These are phyloP conservation scores for Ectropis crepuscularia DNA, from an alignment of 2,888 invertebrate genomes.

Conservation along the genomic window DNA sequence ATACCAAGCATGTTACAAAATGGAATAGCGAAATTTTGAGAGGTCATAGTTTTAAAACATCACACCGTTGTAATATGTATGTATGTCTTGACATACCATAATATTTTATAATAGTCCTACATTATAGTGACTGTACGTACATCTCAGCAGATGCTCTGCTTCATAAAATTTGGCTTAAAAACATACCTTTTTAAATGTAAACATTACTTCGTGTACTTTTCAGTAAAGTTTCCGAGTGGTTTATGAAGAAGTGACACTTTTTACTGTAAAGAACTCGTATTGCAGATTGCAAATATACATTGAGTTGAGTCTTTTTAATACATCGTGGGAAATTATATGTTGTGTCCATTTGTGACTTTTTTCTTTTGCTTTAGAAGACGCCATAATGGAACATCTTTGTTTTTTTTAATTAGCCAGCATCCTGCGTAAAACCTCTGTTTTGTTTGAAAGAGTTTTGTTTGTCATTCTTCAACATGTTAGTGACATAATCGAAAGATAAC, in stretches of 20 bases:
- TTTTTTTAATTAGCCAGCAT: not conserved
- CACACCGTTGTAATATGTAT: no score
- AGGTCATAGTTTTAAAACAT: no score
- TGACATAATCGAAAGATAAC: no score
- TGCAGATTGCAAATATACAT: not conserved
- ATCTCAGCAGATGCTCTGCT: no score
- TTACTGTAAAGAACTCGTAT: not conserved
- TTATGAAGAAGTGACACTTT: not conserved
- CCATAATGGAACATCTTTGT: conserved; percentile 6
- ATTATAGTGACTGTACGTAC: no score
- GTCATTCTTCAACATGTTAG: not conserved
- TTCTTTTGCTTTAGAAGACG: conserved; percentile 14
- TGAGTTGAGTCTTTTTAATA: not conserved
- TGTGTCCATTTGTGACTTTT: conserved; percentile 1
- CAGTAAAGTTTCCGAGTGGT: not conserved
- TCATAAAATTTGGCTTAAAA: no score
- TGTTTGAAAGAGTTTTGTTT: not conserved
- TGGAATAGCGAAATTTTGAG: no score
- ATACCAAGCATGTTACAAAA: no score
- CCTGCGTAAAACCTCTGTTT: not conserved
- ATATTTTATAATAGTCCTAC: no score
- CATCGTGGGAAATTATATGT: not conserved
- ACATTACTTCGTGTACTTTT: not conserved
- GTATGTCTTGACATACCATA: no score
- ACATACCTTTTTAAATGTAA: no score